These are phyloP conservation scores for Coluber constrictor DNA, from an alignment of 2,797 vertebrate species.

Conservation along the genomic window DNA sequence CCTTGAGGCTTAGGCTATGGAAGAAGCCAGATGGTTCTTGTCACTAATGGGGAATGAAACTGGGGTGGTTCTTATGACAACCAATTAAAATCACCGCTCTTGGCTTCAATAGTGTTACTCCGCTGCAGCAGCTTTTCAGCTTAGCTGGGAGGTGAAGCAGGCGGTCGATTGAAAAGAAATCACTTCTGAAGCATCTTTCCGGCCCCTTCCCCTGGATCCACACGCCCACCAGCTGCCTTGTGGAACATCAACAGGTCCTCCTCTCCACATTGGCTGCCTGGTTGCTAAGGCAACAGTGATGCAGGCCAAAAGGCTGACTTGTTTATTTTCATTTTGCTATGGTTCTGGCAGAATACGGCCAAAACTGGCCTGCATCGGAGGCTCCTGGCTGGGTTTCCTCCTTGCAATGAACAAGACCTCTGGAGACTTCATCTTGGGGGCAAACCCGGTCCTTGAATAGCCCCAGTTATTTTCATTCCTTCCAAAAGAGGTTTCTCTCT, in stretches of 20 bases:
- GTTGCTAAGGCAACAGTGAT: neutral
- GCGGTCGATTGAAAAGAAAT: neutral
- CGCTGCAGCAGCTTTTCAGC: neutral
- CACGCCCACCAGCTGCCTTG: neutral
- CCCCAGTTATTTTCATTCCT: neutral
- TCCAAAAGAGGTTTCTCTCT: neutral
- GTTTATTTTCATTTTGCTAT: slow-evolving; percentile 11
- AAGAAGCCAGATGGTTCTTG: neutral
- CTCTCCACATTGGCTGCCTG: neutral
- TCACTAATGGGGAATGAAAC: neutral
- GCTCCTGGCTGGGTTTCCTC: too few relatives aligned
- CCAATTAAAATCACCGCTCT: neutral
- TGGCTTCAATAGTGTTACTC: neutral
- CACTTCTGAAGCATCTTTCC: too few relatives aligned
- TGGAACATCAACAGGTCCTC: neutral
- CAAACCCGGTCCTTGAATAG: neutral
- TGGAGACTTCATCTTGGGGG: neutral
- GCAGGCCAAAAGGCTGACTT: neutral
- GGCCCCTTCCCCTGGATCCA: neutral
- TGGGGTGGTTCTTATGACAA: neutral
- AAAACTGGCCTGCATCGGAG: neutral
- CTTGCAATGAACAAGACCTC: neutral
- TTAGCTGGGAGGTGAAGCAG: neutral
- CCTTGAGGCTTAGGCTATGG: neutral
- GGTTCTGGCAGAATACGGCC: neutral